Evolutionary conservation across 1,140 invertebrate species (phyloP), one percentile per base, ranked within the genome.

Genomic region (Dolichoris vasculosae): DNA sequence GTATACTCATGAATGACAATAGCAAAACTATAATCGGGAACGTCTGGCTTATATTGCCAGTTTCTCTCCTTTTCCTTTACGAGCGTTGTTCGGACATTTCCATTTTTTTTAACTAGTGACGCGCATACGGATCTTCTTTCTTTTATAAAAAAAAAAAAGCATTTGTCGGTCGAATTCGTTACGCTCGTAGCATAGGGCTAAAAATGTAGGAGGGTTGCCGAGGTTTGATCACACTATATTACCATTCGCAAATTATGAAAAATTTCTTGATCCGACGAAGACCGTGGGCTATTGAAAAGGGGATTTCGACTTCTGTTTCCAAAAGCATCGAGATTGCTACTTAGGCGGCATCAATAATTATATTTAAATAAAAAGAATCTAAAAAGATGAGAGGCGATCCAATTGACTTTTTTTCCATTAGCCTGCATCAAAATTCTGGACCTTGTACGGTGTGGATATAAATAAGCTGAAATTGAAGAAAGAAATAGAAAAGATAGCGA

Each of bases 1-100:
- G 3, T 59, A 38, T 59, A 59, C 55, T 85, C 86, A 84, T 87
- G 81, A 89, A 82, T 83, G 48, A 78, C 85, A 86, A 86, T 83
- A 4, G 46, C 63, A 40, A 76, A 83, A 76, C 51, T 76, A 76
- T 83, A 75, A 76, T 76, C 82, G 69, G 59, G 6, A 64, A 40
- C 17, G 35, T 59, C 35, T 63, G 77, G 30, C 77, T 79, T 35
- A 59, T 63, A 79, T 79, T 79, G n/a, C 13, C 51, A 23, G 1
- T 46, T 15, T 48, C n/a, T 85, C 30, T 85, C 6, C 30, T 48
- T 77, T 48, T 55, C 81, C 67, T 64, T 83, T 83, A 82, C 73
- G 55, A 82, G 43, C 48, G 7, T 15, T 32, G 20, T 43, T 46
- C 40, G 26, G 38, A 15, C 30, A 77, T 78, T 84, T 84, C 78